These are phyloP conservation scores for Camponotus floridanus DNA, from an alignment of 1,140 invertebrate genomes.

Conservation along the genomic window DNA sequence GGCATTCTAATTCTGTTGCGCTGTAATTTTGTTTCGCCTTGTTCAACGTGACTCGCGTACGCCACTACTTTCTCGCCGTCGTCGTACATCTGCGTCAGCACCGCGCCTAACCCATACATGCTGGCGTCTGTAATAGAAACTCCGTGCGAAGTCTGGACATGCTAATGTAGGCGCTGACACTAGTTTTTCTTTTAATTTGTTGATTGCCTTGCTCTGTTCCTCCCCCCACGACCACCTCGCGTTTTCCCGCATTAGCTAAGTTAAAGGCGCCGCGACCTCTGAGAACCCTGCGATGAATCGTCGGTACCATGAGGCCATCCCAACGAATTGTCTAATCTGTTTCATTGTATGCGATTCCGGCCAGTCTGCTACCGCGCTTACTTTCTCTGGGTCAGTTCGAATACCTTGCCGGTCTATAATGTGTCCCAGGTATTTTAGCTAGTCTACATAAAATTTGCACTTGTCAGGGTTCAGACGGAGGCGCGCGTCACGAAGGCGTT, in stretches of 20 bases:
- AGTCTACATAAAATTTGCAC: not conserved
- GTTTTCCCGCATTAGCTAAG: not conserved
- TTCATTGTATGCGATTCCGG: too few species aligned
- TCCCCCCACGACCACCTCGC: not conserved
- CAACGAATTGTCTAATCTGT: not conserved
- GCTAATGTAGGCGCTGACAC: too few species aligned
- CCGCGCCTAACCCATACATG: too few species aligned
- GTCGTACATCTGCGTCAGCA: too few species aligned
- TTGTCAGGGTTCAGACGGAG: not conserved
- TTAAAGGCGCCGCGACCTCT: not conserved
- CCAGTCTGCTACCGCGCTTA: too few species aligned
- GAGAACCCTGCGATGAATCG: not conserved
- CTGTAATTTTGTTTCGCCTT: too few species aligned
- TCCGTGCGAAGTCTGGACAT: too few species aligned
- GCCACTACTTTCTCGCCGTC: too few species aligned
- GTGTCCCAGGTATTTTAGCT: not conserved
- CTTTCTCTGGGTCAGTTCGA: not conserved
- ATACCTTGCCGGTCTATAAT: not conserved
- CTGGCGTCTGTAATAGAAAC: too few species aligned
- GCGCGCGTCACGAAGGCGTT: not conserved
- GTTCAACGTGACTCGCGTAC: too few species aligned
- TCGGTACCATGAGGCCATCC: not conserved
- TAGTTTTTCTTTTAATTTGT: too few species aligned
- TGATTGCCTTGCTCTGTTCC: not conserved
- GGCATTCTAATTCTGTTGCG: too few species aligned